phyloP scores from a whole-genome alignment of 2,113 vertebrate genomes.

The Nanorana parkeri region DNA sequence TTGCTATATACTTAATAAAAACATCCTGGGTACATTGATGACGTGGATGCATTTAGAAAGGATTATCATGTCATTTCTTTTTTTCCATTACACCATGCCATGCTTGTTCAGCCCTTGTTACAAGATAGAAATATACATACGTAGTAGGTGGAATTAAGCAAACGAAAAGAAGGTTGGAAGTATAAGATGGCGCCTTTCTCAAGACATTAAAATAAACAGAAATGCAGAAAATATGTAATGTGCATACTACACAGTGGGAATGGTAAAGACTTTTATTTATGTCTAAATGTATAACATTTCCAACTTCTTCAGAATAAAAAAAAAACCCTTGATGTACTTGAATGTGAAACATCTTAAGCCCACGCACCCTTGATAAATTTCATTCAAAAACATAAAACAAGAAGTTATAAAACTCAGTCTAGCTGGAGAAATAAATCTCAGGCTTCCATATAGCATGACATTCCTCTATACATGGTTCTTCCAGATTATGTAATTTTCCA shows the following conservation, averaged over 20 bases:
- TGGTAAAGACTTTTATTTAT: not conserved
- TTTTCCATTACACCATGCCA: not conserved
- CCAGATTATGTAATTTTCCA: not conserved
- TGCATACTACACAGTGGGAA: conserved; percentile 2
- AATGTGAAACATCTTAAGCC: conserved; percentile 7
- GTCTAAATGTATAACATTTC: conserved; percentile 6
- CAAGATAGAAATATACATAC: not conserved
- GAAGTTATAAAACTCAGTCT: conserved; percentile 24
- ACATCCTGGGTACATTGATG: not conserved
- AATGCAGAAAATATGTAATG: conserved; percentile 4
- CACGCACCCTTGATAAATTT: conserved; percentile 6
- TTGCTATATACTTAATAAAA: not conserved
- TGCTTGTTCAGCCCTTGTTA: not conserved
- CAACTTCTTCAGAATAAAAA: not conserved
- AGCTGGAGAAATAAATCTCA: conserved; percentile 32
- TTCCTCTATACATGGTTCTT: conserved; percentile 24
- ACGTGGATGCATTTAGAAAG: not conserved
- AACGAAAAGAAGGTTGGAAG: not conserved
- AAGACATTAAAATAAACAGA: conserved; percentile 1
- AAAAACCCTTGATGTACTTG: conserved; percentile 27
- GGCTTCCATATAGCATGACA: conserved; percentile 12
- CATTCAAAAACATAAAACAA: not conserved
- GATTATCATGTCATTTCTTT: conserved; percentile 1
- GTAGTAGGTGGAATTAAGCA: not conserved
- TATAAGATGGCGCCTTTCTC: not conserved